phyloP scores from a whole-genome alignment of 2,797 vertebrate genomes.

The Tragopan temminckii region DNA sequence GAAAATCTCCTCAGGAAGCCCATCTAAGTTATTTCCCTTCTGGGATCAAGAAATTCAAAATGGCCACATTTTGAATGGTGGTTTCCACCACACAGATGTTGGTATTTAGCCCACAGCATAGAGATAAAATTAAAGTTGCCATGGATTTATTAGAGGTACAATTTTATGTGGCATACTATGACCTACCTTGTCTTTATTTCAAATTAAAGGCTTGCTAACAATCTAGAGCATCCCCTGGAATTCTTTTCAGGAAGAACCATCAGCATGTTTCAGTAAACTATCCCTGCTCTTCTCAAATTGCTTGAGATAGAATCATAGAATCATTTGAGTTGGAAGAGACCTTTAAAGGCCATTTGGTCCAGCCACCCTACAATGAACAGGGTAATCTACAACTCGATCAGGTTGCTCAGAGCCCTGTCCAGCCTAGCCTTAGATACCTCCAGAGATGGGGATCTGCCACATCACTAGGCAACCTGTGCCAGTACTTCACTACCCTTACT shows the following conservation, averaged over 20 bases:
- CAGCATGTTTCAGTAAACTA: background rate
- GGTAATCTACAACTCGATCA: no score
- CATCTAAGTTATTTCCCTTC: slow-evolving; percentile 19
- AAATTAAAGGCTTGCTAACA: slow-evolving; percentile 1
- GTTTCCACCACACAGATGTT: background rate
- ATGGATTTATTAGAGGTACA: slow-evolving; percentile 14
- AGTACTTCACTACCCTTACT: no score
- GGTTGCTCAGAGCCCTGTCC: no score
- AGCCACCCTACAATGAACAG: no score
- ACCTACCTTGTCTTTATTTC: background rate
- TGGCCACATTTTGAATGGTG: background rate
- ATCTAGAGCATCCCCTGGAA: background rate
- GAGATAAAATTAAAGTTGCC: slow-evolving; percentile 34
- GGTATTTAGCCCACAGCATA: background rate
- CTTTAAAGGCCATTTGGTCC: no score
- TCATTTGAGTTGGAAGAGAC: no score
- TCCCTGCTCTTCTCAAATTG: background rate
- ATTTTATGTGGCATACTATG: background rate
- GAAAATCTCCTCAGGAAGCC: slow-evolving; percentile 13
- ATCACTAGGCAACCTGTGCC: no score
- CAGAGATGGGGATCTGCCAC: no score
- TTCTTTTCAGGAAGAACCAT: background rate
- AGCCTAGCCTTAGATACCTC: no score
- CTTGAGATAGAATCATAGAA: background rate
- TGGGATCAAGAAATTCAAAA: background rate